phyloP scores from a whole-genome alignment of 2,888 invertebrate genomes.

The Orgyia antiqua region DNA sequence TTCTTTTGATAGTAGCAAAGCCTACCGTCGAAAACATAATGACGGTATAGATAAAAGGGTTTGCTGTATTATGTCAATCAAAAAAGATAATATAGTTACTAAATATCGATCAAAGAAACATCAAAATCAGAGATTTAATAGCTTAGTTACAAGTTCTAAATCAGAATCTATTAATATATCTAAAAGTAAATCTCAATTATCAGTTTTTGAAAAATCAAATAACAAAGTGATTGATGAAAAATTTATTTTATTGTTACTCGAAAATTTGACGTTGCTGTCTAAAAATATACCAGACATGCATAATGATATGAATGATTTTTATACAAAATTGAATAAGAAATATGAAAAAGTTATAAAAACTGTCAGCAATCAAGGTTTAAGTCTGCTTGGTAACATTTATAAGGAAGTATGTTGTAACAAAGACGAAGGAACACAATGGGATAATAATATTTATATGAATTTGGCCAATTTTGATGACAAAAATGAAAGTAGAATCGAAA shows the following conservation, averaged over 20 bases:
- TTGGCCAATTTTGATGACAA: too few species aligned
- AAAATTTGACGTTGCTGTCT: conserved; percentile 50
- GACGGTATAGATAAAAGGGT: conserved; percentile 37
- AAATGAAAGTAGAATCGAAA: background rate
- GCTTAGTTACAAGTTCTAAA: conserved; percentile 11
- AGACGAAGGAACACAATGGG: conserved; percentile 28
- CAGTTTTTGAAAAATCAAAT: conserved; percentile 39
- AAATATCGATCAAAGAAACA: conserved; percentile 31
- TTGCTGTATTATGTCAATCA: conserved; percentile 45
- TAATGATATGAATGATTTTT: conserved; percentile 51
- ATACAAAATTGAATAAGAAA: conserved; percentile 45
- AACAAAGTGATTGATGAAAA: conserved; percentile 57
- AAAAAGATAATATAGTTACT: conserved; percentile 25
- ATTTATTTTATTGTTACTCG: conserved; percentile 52
- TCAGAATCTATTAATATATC: conserved; percentile 4
- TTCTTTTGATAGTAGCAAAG: conserved; percentile 32
- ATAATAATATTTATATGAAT: conserved; percentile 10
- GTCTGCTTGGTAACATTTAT: conserved; percentile 53
- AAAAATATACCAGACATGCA: conserved; percentile 42
- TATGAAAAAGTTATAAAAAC: conserved; percentile 38
- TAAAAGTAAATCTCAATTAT: conserved; percentile 22
- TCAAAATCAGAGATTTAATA: conserved; percentile 20
- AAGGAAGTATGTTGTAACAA: conserved; percentile 27
- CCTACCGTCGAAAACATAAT: conserved; percentile 16
- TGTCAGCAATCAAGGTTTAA: conserved; percentile 37